Evolutionary conservation across 2,888 invertebrate species (phyloP).

Genomic region (Caenorhabditis japonica): DNA sequence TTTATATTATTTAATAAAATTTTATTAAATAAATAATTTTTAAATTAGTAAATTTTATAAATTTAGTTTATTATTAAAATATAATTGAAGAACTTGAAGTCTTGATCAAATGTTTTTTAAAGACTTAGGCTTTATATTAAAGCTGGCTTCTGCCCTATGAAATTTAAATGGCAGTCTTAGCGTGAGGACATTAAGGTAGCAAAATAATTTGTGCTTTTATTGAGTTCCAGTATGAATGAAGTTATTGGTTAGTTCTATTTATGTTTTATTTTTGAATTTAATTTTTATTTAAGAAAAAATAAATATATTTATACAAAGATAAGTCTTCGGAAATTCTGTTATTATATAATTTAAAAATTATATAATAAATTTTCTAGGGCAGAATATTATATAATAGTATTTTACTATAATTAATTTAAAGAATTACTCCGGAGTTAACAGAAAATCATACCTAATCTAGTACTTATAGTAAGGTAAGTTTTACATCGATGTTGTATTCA

Average conservation of each 20-base stretch:
- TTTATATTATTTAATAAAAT: constrained; percentile 43
- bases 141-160: constrained; percentile 86
- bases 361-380: constrained; percentile 68
- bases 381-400: constrained; percentile 67
- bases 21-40: constrained; percentile 58
- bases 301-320: constrained; percentile 67
- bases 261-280: constrained; percentile 63
- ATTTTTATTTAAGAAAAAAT: constrained; percentile 66
- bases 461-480: constrained; percentile 69
- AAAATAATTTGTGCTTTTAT: constrained; percentile 87
- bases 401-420: constrained; percentile 67
- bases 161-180: constrained; percentile 86
- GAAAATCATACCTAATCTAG: constrained; percentile 71
- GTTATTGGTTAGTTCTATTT: constrained; percentile 67
- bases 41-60: constrained; percentile 63
- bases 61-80: constrained; percentile 52
- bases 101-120: constrained; percentile 69
- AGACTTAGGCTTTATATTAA: constrained; percentile 80
- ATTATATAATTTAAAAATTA: constrained; percentile 37
- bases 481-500: constrained; percentile 72
- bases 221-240: constrained; percentile 85
- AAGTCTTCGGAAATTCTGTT: constrained; percentile 72
- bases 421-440: constrained; percentile 75
- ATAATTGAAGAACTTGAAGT: constrained; percentile 77
- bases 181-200: constrained; percentile 87